Evolutionary conservation across 2,113 vertebrate species (phyloP), one percentile per base, ranked within the genome.

Genomic region (Neopipo cinnamomea): DNA sequence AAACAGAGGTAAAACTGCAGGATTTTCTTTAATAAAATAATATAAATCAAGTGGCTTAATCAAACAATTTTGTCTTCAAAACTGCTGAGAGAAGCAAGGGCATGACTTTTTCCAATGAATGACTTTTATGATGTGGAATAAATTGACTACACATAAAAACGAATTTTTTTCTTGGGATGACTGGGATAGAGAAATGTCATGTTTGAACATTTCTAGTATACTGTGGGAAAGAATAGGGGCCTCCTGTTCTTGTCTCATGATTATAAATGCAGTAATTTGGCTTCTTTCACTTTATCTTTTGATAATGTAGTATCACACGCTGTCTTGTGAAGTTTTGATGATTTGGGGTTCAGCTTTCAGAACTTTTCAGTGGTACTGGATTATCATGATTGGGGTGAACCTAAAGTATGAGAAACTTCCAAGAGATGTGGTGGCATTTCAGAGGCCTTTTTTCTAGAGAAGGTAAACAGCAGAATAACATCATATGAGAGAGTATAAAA

Each of bases 1-100:
- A 74, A 87, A 2, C 2, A 75, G 5, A n/a, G 0, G 2, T 61
- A 37, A 70, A 31, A 1, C 11, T 47, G 9, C 19, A 63, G 23
- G 8, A 1, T 33, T 44, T 70, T 47, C 5, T 77, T 21, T 30
- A 39, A 50, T 37, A 28, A 80, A 65, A 30, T 25, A 0, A 25
- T 41, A 8, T 18, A 11, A 55, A 37, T 50, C 16, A 27, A 41
- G 7, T 16, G 11, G 7, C 2, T 71, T 37, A 44, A 52, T 39
- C 3, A 59, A 41, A 53, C 1, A 19, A 18, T 56, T 50, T 33
- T 62, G 2, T 68, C 6, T 11, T 68, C 17, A 49, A 31, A 42
- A 37, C 5, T 84, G 15, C 8, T 0, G 0, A n/a, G 22, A 56
- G 9, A 39, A 50, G 31, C 12, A 59, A 50, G 15, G 23, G 1